Evolutionary conservation across 2,113 vertebrate species (phyloP).

Genomic region (Cottus gobio): DNA sequence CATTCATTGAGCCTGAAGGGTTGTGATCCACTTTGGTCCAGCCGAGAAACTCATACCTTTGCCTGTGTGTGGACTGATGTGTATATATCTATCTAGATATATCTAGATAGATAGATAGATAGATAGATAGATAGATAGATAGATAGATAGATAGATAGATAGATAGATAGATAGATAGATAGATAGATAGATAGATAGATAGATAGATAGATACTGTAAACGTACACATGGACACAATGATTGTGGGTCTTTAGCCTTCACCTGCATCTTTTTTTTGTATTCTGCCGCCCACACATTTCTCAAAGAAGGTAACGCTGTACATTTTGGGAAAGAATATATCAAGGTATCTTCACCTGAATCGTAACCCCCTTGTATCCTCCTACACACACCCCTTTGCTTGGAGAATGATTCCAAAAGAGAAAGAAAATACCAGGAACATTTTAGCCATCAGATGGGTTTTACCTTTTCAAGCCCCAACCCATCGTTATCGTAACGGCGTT

Average conservation of each 20-base stretch:
- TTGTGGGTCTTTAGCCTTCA: not conserved
- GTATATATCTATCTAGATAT: not conserved
- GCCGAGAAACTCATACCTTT: not conserved
- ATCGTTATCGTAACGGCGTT: slow-evolving; percentile 71
- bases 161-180: too few relatives aligned
- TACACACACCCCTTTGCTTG: slow-evolving; percentile 13
- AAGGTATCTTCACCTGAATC: not conserved
- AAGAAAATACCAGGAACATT: slow-evolving; percentile 46
- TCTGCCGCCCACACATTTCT: too few relatives aligned
- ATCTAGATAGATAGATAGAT: not conserved
- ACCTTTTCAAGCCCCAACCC: slow-evolving; percentile 66
- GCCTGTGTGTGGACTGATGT: not conserved
- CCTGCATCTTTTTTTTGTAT: too few relatives aligned
- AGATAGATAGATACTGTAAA: too few relatives aligned
- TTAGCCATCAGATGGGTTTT: slow-evolving; percentile 26
- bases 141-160: too few relatives aligned
- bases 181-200: too few relatives aligned
- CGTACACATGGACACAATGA: not conserved
- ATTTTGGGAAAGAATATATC: not conserved
- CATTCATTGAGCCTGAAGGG: slow-evolving; percentile 1
- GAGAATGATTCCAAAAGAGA: slow-evolving; percentile 32
- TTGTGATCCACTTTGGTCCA: not conserved
- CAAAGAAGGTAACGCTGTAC: too few relatives aligned
- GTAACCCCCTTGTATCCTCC: slow-evolving; percentile 30
- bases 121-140: not conserved